Percentiles rank a stretch among this genome's conserved stretches.
Conservation (phyloP, 2,113 vertebrate species). For the Catagonus wagneri region DNA sequence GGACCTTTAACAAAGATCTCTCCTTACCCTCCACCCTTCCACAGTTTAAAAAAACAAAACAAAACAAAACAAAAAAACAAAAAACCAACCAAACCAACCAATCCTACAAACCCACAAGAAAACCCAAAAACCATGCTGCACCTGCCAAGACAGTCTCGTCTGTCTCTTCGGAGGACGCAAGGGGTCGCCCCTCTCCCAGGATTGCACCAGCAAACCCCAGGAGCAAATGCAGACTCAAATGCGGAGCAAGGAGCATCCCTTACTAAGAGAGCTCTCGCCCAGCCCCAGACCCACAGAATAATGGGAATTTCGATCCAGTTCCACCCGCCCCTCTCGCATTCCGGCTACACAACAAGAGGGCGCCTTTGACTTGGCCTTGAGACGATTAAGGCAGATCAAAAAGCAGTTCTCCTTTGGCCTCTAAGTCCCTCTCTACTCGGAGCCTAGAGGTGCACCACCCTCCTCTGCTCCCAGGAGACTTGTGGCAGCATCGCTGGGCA, state of each 20-base stretch:
- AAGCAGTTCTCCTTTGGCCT: background rate
- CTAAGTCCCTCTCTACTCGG: too few relatives aligned
- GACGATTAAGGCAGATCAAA: background rate
- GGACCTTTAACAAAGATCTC: background rate
- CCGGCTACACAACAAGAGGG: slow-evolving; percentile 36
- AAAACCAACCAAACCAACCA: background rate
- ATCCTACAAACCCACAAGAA: too few relatives aligned
- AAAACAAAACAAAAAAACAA: background rate
- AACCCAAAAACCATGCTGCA: slow-evolving; percentile 14
- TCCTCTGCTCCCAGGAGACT: background rate
- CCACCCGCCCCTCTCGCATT: background rate
- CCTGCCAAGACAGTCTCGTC: slow-evolving; percentile 78
- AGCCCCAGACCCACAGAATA: background rate
- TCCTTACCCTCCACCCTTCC: background rate
- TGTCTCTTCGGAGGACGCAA: slow-evolving; percentile 81
- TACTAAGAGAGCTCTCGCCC: background rate
- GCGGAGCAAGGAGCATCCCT: background rate
- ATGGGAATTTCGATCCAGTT: background rate
- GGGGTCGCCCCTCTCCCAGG: slow-evolving; percentile 86
- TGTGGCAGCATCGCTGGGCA: background rate
- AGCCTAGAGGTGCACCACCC: background rate
- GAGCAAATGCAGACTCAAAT: background rate
- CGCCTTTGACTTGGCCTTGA: slow-evolving; percentile 35
- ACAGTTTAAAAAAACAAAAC: background rate
- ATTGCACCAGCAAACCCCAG: slow-evolving; percentile 15